Percentiles rank a stretch among this genome's conserved stretches.
Conservation (phyloP, 2,888 invertebrate genomes). For the Napeogenes inachia region DNA sequence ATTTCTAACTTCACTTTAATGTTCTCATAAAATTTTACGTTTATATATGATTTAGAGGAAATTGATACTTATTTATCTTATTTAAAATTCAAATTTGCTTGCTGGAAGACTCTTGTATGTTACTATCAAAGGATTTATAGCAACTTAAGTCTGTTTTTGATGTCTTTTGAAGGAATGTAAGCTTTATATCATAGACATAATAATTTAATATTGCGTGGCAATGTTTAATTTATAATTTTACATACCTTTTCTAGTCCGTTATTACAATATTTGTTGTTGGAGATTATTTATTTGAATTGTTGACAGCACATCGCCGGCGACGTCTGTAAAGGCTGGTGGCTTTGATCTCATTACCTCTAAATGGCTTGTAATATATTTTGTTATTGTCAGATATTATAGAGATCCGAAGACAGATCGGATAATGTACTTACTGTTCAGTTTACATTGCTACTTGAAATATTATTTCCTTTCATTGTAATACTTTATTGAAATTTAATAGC, state of each 20-base stretch:
- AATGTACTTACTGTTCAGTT: conserved; percentile 30
- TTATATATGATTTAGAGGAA: conserved; percentile 38
- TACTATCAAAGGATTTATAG: conserved; percentile 56
- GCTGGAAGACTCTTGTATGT: conserved; percentile 45
- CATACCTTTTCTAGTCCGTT: conserved; percentile 46
- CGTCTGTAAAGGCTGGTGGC: conserved; percentile 47
- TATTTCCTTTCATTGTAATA: too few relatives aligned
- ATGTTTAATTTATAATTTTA: conserved; percentile 37
- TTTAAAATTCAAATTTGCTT: conserved; percentile 44
- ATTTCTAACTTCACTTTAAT: conserved; percentile 77
- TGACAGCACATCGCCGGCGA: conserved; percentile 51
- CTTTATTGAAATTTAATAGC: too few relatives aligned
- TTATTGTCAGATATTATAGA: conserved; percentile 36
- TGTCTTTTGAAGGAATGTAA: conserved; percentile 44
- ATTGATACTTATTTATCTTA: conserved; percentile 41
- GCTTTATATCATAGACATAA: conserved; percentile 43
- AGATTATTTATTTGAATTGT: conserved; percentile 67
- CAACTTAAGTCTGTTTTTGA: conserved; percentile 49
- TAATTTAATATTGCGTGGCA: conserved; percentile 49
- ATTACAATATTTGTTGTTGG: conserved; percentile 74
- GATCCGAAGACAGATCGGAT: conserved; percentile 44
- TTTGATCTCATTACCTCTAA: conserved; percentile 48
- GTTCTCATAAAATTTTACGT: conserved; percentile 70
- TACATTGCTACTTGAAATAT: neutral
- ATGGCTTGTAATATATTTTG: conserved; percentile 27